These are phyloP conservation scores for Lepus europaeus DNA, from an alignment of 2,113 vertebrate species.

Conservation along the genomic window DNA sequence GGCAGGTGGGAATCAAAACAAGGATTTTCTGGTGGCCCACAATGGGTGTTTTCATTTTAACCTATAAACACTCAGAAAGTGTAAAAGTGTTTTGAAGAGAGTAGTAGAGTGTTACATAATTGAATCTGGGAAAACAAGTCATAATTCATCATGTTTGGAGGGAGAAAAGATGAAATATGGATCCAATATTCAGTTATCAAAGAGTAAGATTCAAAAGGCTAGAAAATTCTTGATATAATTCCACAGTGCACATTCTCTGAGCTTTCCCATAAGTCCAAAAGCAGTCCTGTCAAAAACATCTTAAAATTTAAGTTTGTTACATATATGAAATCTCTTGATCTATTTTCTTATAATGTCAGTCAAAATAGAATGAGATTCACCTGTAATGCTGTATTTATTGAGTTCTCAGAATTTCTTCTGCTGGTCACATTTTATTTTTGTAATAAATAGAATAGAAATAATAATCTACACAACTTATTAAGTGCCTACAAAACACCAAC, in stretches of 20 bases:
- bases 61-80: neutral
- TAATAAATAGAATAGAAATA: neutral
- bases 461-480: neutral
- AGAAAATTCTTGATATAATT: neutral
- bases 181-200: neutral
- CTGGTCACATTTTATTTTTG: neutral
- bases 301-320: slow-evolving; percentile 27
- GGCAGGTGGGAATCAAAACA: neutral
- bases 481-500: neutral
- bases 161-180: neutral
- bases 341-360: neutral
- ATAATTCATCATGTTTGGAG: neutral
- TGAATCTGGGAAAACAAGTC: neutral
- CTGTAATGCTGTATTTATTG: neutral
- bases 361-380: neutral
- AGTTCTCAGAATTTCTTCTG: neutral
- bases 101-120: neutral
- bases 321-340: slow-evolving; percentile 6
- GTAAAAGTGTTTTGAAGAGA: neutral
- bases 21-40: fast-evolving
- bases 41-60: neutral
- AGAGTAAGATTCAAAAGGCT: neutral
- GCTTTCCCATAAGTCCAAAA: neutral
- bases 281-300: slow-evolving; percentile 3
- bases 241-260: neutral